Percentiles rank a stretch among this genome's conserved stretches.
These are phyloP conservation scores for Sphenodon punctatus DNA, from an alignment of 2,797 vertebrate species.

Conservation along the genomic window DNA sequence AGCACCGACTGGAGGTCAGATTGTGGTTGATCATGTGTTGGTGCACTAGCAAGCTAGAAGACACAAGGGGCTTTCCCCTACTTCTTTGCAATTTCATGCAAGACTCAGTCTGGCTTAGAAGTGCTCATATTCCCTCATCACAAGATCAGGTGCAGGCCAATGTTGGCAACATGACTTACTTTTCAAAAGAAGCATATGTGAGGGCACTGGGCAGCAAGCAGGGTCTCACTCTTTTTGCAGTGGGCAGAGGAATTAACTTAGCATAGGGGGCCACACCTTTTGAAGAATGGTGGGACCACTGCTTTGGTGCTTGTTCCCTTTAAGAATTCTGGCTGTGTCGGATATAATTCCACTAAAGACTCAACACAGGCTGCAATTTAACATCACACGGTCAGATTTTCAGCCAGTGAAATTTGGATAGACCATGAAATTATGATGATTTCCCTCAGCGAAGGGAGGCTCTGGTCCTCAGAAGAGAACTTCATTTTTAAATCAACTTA, in stretches of 20 bases:
- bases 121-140: not conserved
- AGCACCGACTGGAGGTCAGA: no score
- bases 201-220: not conserved
- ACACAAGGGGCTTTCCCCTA: conserved; percentile 47
- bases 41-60: conserved; percentile 5
- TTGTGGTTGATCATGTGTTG: conserved; percentile 7
- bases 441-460: not conserved
- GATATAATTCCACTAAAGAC: not conserved
- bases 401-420: not conserved
- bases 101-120: conserved; percentile 32
- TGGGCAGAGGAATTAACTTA: not conserved
- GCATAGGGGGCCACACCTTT: not conserved
- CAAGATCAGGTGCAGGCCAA: not conserved
- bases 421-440: not conserved
- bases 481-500: conserved; percentile 24
- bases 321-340: not conserved
- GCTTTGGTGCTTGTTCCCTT: not conserved
- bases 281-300: fast-evolving
- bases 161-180: not conserved
- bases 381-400: not conserved
- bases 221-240: not conserved
- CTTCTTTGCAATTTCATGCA: conserved; percentile 28
- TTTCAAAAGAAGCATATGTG: fast-evolving
- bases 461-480: no score
- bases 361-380: not conserved